Evolutionary conservation across 2,113 vertebrate species (phyloP).

Genomic region (Uropsilus gracilis): DNA sequence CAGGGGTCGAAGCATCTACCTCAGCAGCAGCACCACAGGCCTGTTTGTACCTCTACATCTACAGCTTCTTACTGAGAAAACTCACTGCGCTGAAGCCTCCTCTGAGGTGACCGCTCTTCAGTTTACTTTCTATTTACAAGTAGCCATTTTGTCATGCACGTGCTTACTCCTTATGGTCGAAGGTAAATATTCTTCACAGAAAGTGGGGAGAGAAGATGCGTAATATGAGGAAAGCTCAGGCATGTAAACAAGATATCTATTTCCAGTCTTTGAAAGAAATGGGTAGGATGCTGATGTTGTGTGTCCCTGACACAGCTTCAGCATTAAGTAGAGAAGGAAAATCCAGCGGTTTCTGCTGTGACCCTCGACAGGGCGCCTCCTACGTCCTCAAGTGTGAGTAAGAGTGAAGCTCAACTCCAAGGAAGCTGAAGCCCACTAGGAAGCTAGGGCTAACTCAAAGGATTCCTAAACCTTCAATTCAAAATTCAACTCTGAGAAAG

Average conservation of each 20-base stretch:
- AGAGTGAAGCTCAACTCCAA: background rate
- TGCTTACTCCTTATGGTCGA: background rate
- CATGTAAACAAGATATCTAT: background rate
- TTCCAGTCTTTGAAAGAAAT: background rate
- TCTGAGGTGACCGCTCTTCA: background rate
- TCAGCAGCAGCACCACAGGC: background rate
- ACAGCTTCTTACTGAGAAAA: background rate
- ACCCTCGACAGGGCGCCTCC: background rate
- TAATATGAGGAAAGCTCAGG: background rate
- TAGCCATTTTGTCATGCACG: background rate
- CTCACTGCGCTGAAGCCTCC: background rate
- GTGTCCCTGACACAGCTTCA: background rate
- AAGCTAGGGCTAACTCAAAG: background rate
- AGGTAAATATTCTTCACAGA: constrained; percentile 10
- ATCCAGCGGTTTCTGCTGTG: background rate
- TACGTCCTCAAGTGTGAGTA: background rate
- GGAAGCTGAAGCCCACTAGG: background rate
- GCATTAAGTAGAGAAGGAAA: background rate
- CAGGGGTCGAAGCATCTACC: background rate
- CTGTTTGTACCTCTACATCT: background rate
- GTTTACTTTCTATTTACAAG: constrained; percentile 32
- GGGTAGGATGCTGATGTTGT: background rate
- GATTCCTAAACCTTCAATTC: background rate
- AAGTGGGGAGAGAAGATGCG: background rate
- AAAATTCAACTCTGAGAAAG: background rate